These are phyloP conservation scores for Corbicula japonica DNA, from an alignment of 2,888 invertebrate species.

Conservation along the genomic window DNA sequence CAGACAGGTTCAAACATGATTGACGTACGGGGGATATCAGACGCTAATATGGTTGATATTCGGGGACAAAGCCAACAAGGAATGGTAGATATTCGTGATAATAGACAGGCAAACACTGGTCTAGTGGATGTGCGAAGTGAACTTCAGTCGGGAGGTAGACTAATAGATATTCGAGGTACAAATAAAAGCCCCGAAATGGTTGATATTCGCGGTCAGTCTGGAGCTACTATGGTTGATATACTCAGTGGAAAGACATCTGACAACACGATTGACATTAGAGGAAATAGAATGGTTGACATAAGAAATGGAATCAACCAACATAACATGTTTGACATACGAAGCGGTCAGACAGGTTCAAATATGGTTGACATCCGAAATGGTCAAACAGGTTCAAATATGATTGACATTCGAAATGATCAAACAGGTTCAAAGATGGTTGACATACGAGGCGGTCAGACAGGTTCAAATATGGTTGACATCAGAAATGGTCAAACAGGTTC, in stretches of 20 bases:
- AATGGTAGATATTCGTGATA: no score
- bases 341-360: neutral
- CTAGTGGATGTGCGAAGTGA: no score
- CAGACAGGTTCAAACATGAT: no score
- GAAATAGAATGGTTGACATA: constrained; percentile 9
- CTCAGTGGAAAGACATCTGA: no score
- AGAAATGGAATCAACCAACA: neutral
- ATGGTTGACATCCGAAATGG: constrained; percentile 9
- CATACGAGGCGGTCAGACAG: constrained; percentile 3
- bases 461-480: constrained; percentile 11
- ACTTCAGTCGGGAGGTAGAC: no score
- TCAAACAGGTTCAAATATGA: no score
- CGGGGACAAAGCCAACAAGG: neutral
- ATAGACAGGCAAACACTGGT: no score
- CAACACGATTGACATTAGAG: neutral
- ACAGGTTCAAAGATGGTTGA: constrained; percentile 8
- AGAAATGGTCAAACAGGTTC: neutral
- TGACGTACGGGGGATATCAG: no score
- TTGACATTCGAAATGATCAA: constrained; percentile 3
- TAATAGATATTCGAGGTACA: no score
- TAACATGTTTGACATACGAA: constrained; percentile 6
- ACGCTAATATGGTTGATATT: constrained; percentile 7
- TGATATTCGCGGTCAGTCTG: no score
- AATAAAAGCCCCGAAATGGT: no score
- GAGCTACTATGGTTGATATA: no score